Conservation (phyloP, 2,888 invertebrate species). For the Lymantria dispar region DNA sequence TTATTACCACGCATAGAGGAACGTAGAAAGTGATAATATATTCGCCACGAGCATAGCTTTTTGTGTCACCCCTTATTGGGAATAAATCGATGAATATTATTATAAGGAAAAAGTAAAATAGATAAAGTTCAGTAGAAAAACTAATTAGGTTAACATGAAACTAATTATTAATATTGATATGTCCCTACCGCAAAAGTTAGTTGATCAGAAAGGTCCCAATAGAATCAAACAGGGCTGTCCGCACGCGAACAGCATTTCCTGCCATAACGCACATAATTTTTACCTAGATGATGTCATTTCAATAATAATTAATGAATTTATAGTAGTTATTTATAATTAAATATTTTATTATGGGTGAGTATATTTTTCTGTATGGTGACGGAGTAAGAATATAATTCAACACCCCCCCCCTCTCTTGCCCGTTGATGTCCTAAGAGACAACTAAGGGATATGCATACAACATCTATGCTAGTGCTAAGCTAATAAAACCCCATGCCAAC, state of each 20-base stretch:
- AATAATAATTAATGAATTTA: not conserved
- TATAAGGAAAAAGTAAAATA: not conserved
- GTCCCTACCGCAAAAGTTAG: constrained; percentile 41
- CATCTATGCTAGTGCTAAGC: too few species aligned
- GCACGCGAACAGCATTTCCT: constrained; percentile 32
- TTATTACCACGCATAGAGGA: too few species aligned
- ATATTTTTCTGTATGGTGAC: too few species aligned
- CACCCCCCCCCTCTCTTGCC: too few species aligned
- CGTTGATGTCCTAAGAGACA: too few species aligned
- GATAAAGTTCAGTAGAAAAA: constrained; percentile 20
- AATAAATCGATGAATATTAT: not conserved
- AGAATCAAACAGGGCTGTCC: constrained; percentile 20
- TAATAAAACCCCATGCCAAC: too few species aligned
- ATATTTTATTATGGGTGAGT: not conserved
- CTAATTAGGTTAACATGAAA: constrained; percentile 49
- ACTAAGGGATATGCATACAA: too few species aligned
- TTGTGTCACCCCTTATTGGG: not conserved
- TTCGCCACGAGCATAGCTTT: too few species aligned
- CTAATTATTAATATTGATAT: constrained; percentile 28
- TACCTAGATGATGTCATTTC: constrained; percentile 11
- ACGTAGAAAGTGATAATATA: too few species aligned
- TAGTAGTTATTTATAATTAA: not conserved
- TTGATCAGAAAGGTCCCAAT: constrained; percentile 34
- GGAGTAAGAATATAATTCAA: too few species aligned
- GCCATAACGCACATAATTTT: constrained; percentile 15